Base-by-base conservation (phyloP, 2,888 invertebrate species). In the Hydriomena furcata region DNA sequence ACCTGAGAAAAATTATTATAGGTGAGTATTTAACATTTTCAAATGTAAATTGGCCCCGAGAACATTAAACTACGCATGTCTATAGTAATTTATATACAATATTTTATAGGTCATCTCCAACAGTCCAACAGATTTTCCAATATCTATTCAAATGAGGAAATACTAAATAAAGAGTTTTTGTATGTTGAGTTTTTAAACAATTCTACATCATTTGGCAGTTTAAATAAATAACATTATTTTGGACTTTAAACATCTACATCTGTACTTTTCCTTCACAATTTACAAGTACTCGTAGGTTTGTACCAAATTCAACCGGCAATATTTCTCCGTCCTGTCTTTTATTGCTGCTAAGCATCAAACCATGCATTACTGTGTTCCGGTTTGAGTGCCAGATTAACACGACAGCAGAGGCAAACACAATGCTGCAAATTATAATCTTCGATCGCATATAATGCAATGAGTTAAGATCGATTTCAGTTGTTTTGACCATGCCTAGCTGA, bases 21-120 rank as follows among this genome's bases (percentile, higher is more conserved):
- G 10, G 32, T 30, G 8, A 32, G 24, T 34, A 48, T 42, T 42
- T 34, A 41, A 40, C 20, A 43, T 51, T 40, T 51, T 28, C n/a
- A n/a, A 40, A 51, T 53, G 40, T 35, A 27, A 43, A 32, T 24
- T 37, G 27, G 11, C 37, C 10, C 23, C 30, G 24, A 34, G 17
- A 38, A 20, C 34, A 42, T 49, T 46, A 36, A 12, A 44, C 27
- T 30, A 23, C 23, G 31, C 45, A 31, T 31, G 45, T 31, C 30
- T 25, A 11, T 1, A 37, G 41, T 38, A 38, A 37, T 44, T 43
- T 23, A 34, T 37, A 42, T 42, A 13, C 0, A 30, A 47, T 47
- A 37, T 25, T 46, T 37, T 37, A 41, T 52, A 41, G 41, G 41
- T 42, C 41, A 45, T 45, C 35, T 44, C 45, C 30, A 36, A 51